Percentiles rank a stretch among this genome's conserved stretches.
Evolutionary conservation across 2,797 vertebrate species (phyloP).

Genomic region (Triplophysa bombifrons): DNA sequence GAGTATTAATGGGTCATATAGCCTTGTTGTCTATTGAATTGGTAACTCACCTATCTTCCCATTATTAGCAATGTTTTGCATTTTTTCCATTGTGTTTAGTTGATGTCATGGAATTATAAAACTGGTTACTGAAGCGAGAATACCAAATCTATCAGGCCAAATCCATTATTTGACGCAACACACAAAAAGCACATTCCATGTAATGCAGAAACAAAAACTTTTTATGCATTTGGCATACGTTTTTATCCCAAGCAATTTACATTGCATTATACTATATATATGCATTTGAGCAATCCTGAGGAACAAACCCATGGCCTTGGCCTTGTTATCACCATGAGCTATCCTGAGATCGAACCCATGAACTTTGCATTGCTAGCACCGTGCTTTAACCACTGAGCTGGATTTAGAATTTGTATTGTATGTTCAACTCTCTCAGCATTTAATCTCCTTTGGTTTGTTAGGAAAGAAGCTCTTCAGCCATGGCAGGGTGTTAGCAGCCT

Average conservation of each 20-base stretch:
- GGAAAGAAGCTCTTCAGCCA: constrained; percentile 16
- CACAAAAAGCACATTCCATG: background rate
- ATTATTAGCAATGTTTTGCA: background rate
- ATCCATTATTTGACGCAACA: background rate
- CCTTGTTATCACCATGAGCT: no score
- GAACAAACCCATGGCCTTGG: no score
- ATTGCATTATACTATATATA: no score
- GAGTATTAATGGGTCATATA: no score
- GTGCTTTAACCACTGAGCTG: no score
- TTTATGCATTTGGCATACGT: no score
- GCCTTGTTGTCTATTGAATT: no score
- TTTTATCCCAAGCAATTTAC: no score
- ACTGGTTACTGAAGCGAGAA: background rate
- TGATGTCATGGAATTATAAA: background rate
- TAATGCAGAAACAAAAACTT: no score
- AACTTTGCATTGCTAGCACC: no score
- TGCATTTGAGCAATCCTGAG: no score
- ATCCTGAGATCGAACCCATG: no score
- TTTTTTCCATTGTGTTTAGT: background rate
- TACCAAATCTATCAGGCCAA: background rate
- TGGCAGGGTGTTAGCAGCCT: constrained; percentile 9
- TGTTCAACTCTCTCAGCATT: background rate
- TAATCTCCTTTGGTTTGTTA: background rate
- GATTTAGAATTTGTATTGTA: background rate
- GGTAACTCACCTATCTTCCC: background rate